Percentiles rank a stretch among this genome's conserved stretches.
Evolutionary conservation across 2,888 invertebrate species (phyloP).

Genomic region (Xestobium rufovillosum): DNA sequence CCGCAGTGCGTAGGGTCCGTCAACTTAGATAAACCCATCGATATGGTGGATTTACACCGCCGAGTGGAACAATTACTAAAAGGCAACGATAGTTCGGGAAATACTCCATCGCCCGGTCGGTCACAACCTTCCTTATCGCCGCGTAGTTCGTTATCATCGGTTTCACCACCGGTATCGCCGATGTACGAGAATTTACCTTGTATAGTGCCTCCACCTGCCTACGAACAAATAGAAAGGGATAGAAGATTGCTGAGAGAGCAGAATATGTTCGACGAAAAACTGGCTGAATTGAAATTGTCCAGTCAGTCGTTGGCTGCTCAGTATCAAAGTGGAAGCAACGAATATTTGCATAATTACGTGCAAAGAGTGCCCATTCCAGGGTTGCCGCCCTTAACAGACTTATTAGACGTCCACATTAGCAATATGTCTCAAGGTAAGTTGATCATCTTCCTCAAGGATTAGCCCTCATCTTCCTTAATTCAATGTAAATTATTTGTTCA

Average conservation of each 20-base stretch:
- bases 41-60: conserved; percentile 84
- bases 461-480: too few species aligned
- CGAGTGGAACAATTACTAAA: conserved; percentile 58
- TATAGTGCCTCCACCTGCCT: conserved; percentile 53
- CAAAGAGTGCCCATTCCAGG: conserved; percentile 34
- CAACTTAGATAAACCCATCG: conserved; percentile 60
- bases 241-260: conserved; percentile 43
- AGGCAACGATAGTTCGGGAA: conserved; percentile 42
- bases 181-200: conserved; percentile 50
- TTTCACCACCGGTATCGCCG: conserved; percentile 79
- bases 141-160: conserved; percentile 76
- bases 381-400: conserved; percentile 35
- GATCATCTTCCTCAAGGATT: too few species aligned
- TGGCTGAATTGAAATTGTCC: conserved; percentile 30
- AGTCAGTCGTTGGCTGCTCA: conserved; percentile 32
- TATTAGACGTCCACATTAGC: conserved; percentile 36
- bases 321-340: conserved; percentile 21
- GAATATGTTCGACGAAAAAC: conserved; percentile 34
- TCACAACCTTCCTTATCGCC: conserved; percentile 82
- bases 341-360: conserved; percentile 27
- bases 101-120: conserved; percentile 60
- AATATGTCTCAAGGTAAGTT: conserved; percentile 50
- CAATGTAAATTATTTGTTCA: too few species aligned
- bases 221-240: conserved; percentile 62
- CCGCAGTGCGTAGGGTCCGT: conserved; percentile 57